phyloP scores from a whole-genome alignment of 2,113 vertebrate genomes.

The Holacanthus passer region DNA sequence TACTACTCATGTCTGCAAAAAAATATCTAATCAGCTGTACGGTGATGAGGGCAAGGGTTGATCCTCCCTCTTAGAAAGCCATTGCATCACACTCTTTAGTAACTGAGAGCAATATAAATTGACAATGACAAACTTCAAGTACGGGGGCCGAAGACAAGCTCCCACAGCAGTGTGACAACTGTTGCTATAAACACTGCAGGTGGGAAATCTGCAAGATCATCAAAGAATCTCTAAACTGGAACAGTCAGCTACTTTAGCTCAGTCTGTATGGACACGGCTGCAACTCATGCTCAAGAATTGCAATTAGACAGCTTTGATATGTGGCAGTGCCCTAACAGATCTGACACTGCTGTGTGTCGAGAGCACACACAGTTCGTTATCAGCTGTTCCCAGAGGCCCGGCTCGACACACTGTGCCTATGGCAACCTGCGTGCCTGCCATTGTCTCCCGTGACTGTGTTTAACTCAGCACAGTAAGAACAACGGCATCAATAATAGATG shows the following conservation, averaged over 20 bases:
- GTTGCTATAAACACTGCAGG: conserved; percentile 64
- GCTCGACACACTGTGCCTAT: conserved; percentile 66
- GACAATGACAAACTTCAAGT: not conserved
- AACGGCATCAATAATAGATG: conserved; percentile 83
- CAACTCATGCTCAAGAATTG: not conserved
- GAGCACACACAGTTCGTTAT: conserved; percentile 67
- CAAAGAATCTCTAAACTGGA: conserved; percentile 15
- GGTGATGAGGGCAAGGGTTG: conserved; percentile 56
- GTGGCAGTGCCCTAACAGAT: conserved; percentile 47
- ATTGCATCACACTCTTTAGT: conserved; percentile 32
- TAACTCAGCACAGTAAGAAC: conserved; percentile 65
- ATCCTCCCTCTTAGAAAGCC: conserved; percentile 28
- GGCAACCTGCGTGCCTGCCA: conserved; percentile 72
- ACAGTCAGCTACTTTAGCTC: conserved; percentile 8
- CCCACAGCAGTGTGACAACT: conserved; percentile 34
- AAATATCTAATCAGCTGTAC: conserved; percentile 67
- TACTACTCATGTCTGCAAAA: conserved; percentile 17
- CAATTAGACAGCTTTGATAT: conserved; percentile 49
- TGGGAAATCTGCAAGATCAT: conserved; percentile 34
- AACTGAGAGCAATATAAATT: conserved; percentile 55
- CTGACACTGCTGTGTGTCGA: conserved; percentile 42
- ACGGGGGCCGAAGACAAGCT: conserved; percentile 23
- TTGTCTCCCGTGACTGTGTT: conserved; percentile 66
- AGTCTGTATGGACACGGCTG: not conserved
- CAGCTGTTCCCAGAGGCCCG: conserved; percentile 71